phyloP scores from a whole-genome alignment of 2,113 vertebrate species.

The Puffinus mauretanicus region DNA sequence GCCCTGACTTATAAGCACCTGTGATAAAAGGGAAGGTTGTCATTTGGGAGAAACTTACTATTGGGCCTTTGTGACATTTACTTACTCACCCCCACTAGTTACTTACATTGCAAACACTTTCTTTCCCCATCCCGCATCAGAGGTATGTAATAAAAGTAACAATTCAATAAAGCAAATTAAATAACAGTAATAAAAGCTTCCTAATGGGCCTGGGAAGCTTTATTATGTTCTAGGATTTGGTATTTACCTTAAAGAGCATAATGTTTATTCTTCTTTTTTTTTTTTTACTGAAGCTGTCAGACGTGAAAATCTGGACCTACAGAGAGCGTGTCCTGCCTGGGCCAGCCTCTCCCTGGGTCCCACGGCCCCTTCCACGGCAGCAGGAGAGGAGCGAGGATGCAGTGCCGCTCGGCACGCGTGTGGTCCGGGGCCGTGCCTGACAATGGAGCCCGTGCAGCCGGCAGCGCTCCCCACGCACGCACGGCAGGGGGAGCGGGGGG shows the following conservation, averaged over 20 bases:
- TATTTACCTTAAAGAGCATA: neutral
- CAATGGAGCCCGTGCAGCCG: neutral
- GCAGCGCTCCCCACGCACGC: neutral
- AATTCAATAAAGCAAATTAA: neutral
- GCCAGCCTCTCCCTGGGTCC: neutral
- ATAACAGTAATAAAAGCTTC: neutral
- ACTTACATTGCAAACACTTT: neutral
- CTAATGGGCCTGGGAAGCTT: neutral
- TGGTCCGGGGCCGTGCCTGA: neutral
- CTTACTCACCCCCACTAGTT: neutral
- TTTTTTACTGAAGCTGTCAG: neutral
- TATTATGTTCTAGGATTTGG: neutral
- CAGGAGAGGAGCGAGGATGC: neutral
- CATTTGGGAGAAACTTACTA: neutral
- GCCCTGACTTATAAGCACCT: neutral
- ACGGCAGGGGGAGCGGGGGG: fast-evolving
- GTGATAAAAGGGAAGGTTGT: neutral
- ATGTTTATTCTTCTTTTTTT: neutral
- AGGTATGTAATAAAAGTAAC: neutral
- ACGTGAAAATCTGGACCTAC: neutral
- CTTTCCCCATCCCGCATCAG: neutral
- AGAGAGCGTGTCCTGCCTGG: neutral
- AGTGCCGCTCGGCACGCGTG: fast-evolving
- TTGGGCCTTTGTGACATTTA: neutral
- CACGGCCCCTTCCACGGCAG: neutral